Percentiles rank a stretch among this genome's conserved stretches.
phyloP scores from a whole-genome alignment of 2,113 vertebrate genomes.

The Onychorhynchus coronatus region DNA sequence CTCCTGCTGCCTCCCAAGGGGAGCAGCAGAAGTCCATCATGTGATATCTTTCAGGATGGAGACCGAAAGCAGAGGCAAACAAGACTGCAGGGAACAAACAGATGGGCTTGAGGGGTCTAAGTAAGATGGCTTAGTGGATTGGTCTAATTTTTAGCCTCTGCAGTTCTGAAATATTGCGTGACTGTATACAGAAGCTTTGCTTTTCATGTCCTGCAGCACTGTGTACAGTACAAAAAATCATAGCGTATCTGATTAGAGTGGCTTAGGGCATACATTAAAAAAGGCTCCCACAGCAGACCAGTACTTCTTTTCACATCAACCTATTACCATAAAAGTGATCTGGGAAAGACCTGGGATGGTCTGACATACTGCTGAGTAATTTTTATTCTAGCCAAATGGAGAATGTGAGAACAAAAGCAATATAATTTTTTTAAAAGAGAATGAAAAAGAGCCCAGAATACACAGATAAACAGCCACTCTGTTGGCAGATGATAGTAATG shows the following conservation, averaged over 20 bases:
- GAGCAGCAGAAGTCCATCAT: neutral
- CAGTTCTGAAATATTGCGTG: neutral
- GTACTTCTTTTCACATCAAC: neutral
- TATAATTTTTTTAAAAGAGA: neutral
- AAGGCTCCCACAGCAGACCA: neutral
- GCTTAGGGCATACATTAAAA: neutral
- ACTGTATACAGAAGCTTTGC: neutral
- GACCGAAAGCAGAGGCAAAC: neutral
- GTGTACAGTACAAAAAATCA: neutral
- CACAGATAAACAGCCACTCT: neutral
- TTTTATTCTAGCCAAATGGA: neutral
- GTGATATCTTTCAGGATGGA: neutral
- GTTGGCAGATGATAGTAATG: neutral
- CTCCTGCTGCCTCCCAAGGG: neutral
- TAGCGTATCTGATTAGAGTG: neutral
- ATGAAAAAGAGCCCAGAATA: neutral
- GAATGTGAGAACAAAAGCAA: neutral
- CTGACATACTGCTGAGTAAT: neutral
- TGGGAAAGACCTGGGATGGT: neutral
- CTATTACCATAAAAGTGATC: neutral
- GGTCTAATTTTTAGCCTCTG: neutral
- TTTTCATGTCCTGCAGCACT: slow-evolving; percentile 23
- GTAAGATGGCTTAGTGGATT: neutral
- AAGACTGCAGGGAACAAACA: neutral
- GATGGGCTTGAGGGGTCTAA: neutral